phyloP scores from a whole-genome alignment of 2,797 vertebrate genomes.

The Anolis apletophallus region DNA sequence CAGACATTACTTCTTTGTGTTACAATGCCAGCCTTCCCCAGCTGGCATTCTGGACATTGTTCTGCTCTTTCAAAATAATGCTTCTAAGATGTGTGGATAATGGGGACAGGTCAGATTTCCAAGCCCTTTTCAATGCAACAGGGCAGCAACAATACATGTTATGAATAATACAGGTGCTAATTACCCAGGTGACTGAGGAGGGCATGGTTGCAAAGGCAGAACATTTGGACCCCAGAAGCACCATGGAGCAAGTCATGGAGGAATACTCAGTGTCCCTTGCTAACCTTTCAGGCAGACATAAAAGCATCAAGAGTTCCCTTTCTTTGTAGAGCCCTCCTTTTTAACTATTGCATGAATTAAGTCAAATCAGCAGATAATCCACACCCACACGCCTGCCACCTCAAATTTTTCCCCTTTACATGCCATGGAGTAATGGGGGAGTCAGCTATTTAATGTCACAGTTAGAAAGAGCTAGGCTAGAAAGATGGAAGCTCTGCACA shows the following conservation, averaged over 20 bases:
- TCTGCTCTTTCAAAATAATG: too few species aligned
- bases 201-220: not conserved
- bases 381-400: not conserved
- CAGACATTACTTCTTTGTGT: not conserved
- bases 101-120: not conserved
- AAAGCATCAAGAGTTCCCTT: not conserved
- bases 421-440: too few species aligned
- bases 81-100: not conserved
- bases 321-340: rapidly evolving
- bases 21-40: not conserved
- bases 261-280: too few species aligned
- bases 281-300: too few species aligned
- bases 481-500: not conserved
- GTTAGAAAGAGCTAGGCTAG: not conserved
- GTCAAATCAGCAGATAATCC: not conserved
- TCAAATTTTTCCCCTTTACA: not conserved
- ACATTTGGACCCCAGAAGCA: not conserved
- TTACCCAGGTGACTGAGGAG: not conserved
- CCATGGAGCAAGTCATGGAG: not conserved
- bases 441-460: not conserved
- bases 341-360: not conserved
- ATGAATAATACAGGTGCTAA: slow-evolving; percentile 19
- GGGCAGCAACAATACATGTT: not conserved
- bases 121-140: not conserved
- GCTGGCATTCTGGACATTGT: not conserved